Conservation (phyloP, 2,797 vertebrate genomes). For the Enteromius argenteus region DNA sequence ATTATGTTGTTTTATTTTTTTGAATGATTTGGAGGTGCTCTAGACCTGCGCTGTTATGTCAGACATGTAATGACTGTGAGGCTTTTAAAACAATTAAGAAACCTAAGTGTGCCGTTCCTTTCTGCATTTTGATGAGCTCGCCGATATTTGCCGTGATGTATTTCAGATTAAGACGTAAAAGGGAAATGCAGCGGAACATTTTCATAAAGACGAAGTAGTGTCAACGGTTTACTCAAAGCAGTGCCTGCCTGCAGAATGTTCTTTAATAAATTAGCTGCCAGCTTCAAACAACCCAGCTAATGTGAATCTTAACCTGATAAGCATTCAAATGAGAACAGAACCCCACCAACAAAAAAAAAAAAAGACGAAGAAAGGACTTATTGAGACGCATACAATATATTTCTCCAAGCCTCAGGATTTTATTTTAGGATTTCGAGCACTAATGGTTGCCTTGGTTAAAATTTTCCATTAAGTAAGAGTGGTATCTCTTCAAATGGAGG, state of each 20-base stretch:
- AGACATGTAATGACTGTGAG: constrained; percentile 17
- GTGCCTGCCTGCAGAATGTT: constrained; percentile 44
- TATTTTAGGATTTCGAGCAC: constrained; percentile 29
- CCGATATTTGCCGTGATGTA: constrained; percentile 31
- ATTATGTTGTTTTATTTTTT: constrained; percentile 51
- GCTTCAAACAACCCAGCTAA: constrained; percentile 60
- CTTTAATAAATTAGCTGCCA: constrained; percentile 63
- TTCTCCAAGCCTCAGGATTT: constrained; percentile 39
- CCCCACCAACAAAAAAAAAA: not conserved
- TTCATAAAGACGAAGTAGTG: constrained; percentile 40
- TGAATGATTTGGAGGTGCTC: constrained; percentile 54
- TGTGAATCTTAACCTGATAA: constrained; percentile 63
- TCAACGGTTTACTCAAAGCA: constrained; percentile 49
- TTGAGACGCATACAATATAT: constrained; percentile 41
- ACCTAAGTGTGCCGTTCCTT: constrained; percentile 56
- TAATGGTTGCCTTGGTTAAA: constrained; percentile 54
- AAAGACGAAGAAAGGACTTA: constrained; percentile 39
- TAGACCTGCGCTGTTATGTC: constrained; percentile 6
- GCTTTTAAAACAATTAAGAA: constrained; percentile 48
- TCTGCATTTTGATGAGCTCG: constrained; percentile 58
- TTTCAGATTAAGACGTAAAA: constrained; percentile 46
- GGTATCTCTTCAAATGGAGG: constrained; percentile 31
- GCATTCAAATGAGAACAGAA: constrained; percentile 56
- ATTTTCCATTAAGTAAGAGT: constrained; percentile 46
- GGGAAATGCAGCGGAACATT: constrained; percentile 49